Evolutionary conservation across 1,140 invertebrate genomes (phyloP), one percentile per base, ranked within the genome.

Genomic region (Aethina tumida): DNA sequence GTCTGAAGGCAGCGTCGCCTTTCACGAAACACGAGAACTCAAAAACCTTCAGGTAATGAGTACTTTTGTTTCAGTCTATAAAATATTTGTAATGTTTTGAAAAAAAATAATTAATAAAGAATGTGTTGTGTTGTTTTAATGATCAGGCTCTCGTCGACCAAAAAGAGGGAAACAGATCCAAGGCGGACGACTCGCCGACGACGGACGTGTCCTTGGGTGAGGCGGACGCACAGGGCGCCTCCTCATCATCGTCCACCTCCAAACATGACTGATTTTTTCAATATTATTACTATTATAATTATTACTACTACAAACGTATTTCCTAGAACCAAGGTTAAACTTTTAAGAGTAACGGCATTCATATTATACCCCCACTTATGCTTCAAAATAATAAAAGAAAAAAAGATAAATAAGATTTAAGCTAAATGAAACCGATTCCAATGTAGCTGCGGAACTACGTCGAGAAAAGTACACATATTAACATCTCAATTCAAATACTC

Each of bases 1-100:
- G 0, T 71, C 69, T 10, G 70, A 71, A 33, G 69, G 69, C 18
- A 59, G 69, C 19, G 59, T 62, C 15, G 60, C 64, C 1, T 67
- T 65, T 38, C 60, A 59, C 6, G 64, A 68, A 42, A 46, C 60
- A 1, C 56, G 61, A 13, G 65, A 66, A 36, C 40, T 67, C 1
- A 63, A 64, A 45, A 68, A 67, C 53, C 44, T 70, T 24, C 66
- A 69, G 39, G 58, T 58, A 47, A 47, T 10, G 24, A 10, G 24
- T 13, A 26, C n/a, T 26, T 2, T 26, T 26, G 14, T 26, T 26
- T 26, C n/a, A 13, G 5, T 26, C n/a, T 10, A 26, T n/a, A n/a
- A n/a, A 7, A 24, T 24, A 24, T n/a, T 3, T 2, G 14, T 10
- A 4, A 10, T 5, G 14, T 26, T 26, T 26, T 26, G 14, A 13